Conservation (phyloP, 2,797 vertebrate species). For the Anolis apletophallus region DNA sequence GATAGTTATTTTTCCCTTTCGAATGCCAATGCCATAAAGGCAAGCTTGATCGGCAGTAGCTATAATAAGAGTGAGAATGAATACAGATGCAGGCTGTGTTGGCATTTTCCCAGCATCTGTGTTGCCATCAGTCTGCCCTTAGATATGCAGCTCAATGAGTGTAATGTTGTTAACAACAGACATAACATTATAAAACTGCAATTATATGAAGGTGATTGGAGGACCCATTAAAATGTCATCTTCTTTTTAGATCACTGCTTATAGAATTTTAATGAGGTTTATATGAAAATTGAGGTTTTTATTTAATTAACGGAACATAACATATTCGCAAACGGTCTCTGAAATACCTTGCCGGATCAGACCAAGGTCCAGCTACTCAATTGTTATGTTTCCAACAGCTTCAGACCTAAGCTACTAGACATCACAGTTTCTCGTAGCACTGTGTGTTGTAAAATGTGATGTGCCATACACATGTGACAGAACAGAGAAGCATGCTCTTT, state of each 20-base stretch:
- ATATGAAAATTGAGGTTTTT: neutral
- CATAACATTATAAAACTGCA: slow-evolving; percentile 16
- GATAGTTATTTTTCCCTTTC: neutral
- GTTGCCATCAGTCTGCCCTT: slow-evolving; percentile 57
- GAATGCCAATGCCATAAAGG: slow-evolving; percentile 16
- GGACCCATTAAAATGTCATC: slow-evolving; percentile 56
- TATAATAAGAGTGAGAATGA: slow-evolving; percentile 34
- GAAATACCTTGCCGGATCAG: neutral
- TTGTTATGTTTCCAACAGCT: neutral
- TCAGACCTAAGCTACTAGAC: too few relatives aligned
- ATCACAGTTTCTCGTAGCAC: neutral
- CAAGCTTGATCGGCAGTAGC: neutral
- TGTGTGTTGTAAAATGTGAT: neutral
- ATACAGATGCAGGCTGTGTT: neutral
- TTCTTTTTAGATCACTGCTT: slow-evolving; percentile 19
- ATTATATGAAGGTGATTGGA: slow-evolving; percentile 26
- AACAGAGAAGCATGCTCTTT: neutral
- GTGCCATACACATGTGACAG: too few relatives aligned
- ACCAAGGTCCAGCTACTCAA: neutral
- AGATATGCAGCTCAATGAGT: slow-evolving; percentile 24
- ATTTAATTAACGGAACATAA: neutral
- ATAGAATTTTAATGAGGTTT: slow-evolving; percentile 35
- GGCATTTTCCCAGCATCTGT: slow-evolving; percentile 40
- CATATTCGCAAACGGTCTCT: neutral
- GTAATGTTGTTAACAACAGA: slow-evolving; percentile 36